Evolutionary conservation across 2,113 vertebrate species (phyloP).

Genomic region (Catharus fuscescens): DNA sequence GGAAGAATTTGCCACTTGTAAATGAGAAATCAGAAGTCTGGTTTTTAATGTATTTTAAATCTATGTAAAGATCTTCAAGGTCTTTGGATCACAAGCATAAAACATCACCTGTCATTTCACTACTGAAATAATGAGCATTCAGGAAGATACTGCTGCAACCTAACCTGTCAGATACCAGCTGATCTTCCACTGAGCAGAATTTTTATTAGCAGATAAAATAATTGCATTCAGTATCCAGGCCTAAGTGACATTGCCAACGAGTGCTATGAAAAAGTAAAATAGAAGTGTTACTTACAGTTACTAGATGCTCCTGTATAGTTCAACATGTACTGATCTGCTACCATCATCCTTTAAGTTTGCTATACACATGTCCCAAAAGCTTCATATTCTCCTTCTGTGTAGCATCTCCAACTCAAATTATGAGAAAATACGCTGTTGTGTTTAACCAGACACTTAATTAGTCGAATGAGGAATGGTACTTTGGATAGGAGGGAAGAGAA

Average conservation of each 20-base stretch:
- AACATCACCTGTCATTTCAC: neutral
- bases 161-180: neutral
- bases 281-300: conserved; percentile 59
- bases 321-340: conserved; percentile 47
- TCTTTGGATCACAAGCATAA: neutral
- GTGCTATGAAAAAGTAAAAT: neutral
- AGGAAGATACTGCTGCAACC: neutral
- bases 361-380: conserved; percentile 13
- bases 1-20: neutral
- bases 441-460: conserved; percentile 49
- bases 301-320: neutral
- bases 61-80: neutral
- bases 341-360: conserved; percentile 69
- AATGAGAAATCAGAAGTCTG: conserved; percentile 3
- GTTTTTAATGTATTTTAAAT: neutral
- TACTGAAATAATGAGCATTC: neutral
- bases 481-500: neutral
- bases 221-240: neutral
- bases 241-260: neutral
- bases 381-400: conserved; percentile 35
- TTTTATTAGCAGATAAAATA: neutral
- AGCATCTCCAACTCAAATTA: conserved; percentile 10
- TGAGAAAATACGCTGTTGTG: neutral
- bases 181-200: neutral
- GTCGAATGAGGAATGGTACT: neutral